Base-by-base conservation (phyloP, 2,888 invertebrate species). In the Clivina fossor region DNA sequence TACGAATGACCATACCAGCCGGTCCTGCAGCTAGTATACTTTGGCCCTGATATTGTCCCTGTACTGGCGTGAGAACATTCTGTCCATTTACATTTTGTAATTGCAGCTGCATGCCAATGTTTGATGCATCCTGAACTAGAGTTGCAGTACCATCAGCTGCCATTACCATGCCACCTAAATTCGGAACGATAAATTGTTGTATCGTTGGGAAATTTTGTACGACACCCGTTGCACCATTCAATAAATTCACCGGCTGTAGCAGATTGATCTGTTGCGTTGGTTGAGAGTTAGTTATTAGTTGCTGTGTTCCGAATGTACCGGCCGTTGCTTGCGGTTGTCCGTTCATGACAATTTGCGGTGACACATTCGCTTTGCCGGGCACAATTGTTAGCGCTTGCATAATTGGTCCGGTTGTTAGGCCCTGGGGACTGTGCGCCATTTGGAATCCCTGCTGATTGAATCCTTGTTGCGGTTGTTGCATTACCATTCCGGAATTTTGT, bases 111-210 rank as follows among this genome's bases (percentile, higher is more conserved):
- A 86, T 80, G 0, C 86, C 85, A 64, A 87, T 78, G 30, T 83
- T 81, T 0, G 82, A 78, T 15, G 83, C 80, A 61, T 88, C 87
- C 68, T 86, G 87, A 32, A 84, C 66, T 38, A 91, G 78, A 0
- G 90, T 87, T 0, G 90, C 84, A 2, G 80, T 80, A 3, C 76
- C 76, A 65, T 87, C 87, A 0, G 89, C 84, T 7, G 88, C 85
- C 87, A 91, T 88, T 1, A 92, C 86, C 84, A 91, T 85, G 1
- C 90, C 87, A 9, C 88, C 72, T 2, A 88, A 74, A 62, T 90
- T 89, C 8, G 90, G 90, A 53, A 91, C 85, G 48, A 91, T 84
- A 64, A 91, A 85, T 67, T 91, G 91, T 68, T 90, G 91, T 63
- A 88, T 86, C 0, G 86, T 83, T 0, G 87, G 87, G 68, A 88